Base-by-base conservation (phyloP, 2,113 vertebrate genomes). In the Thalassarche chlororhynchos region DNA sequence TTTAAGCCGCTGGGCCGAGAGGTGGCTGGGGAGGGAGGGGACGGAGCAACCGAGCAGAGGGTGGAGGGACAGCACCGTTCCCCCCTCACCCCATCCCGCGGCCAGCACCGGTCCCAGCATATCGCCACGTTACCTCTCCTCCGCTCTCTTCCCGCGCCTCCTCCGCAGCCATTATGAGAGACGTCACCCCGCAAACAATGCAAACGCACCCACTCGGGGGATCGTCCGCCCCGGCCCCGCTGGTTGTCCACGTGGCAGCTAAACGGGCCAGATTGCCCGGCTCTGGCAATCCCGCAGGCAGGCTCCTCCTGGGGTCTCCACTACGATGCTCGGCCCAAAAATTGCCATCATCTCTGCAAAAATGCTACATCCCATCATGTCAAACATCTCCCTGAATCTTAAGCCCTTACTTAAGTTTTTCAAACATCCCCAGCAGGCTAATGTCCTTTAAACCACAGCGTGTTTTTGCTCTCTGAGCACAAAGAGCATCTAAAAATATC, bases 151-250 rank as follows among this genome's bases (percentile, higher is more conserved):
- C 17, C 74, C 0, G 0, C 1, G 0, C 17, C 49, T 89, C 42
- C 25, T 78, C 82, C 0, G 0, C 38, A 47, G 82, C 44, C 58
- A 0, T 13, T 3, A 15, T 1, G 2, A 57, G 15, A 24, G 72
- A 70, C 1, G 1, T 68, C 69, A 68, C 26, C 42, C 55, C 32
- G 1, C 4, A 6, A 52, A 14, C 26, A 8, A 36, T 0, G 64
- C 0, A 5, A 69, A 15, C 2, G 1, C 2, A 0, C 51, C 65
- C 17, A 5, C 60, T 28, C 5, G 2, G 68, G 65, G 69, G 20
- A 55, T 25, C 12, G 6, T 20, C 66, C 0, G 0, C 55, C 42
- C 40, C 0, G 0, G 88, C 70, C 32, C 40, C 0, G 1, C 64
- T n/a, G 23, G 2, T 52, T 31, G 36, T 36, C 88, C 61, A 17